A percentile compares a stretch with the other conserved stretches of the same genome.
Conservation (phyloP, 2,888 invertebrate species). For the Creontiades dilutus region DNA sequence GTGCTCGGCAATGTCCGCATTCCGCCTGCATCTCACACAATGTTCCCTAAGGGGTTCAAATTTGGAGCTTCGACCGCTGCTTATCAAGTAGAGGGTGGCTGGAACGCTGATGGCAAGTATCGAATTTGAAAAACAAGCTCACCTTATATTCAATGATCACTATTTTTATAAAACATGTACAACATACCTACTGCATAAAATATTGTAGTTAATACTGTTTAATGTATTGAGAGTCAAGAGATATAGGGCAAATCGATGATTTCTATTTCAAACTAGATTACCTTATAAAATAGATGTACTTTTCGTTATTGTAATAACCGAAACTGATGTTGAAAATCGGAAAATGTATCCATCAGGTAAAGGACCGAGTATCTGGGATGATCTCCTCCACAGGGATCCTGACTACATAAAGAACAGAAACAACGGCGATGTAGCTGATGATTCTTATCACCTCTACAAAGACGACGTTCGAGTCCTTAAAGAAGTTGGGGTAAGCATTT, state of each 20-base stretch:
- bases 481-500: conserved; percentile 79
- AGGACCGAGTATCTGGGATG: conserved; percentile 85
- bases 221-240: too few relatives aligned
- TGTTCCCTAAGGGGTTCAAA: conserved; percentile 79
- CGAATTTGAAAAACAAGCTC: too few relatives aligned
- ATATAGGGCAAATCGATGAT: too few relatives aligned
- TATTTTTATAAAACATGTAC: too few relatives aligned
- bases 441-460: conserved; percentile 82
- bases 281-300: too few relatives aligned
- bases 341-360: conserved; percentile 79
- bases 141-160: too few relatives aligned
- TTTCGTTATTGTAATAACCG: too few relatives aligned
- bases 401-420: conserved; percentile 81
- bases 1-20: not conserved
- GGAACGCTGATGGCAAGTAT: conserved; percentile 79
- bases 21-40: conserved; percentile 46
- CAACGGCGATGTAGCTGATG: conserved; percentile 84
- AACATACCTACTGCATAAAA: too few relatives aligned
- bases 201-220: too few relatives aligned
- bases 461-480: conserved; percentile 78
- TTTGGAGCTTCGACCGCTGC: conserved; percentile 83
- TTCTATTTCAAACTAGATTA: too few relatives aligned
- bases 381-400: conserved; percentile 81
- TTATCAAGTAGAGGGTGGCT: conserved; percentile 81
- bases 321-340: too few relatives aligned